These are phyloP conservation scores for Myzus persicae DNA, from an alignment of 1,140 invertebrate genomes.

Conservation along the genomic window DNA sequence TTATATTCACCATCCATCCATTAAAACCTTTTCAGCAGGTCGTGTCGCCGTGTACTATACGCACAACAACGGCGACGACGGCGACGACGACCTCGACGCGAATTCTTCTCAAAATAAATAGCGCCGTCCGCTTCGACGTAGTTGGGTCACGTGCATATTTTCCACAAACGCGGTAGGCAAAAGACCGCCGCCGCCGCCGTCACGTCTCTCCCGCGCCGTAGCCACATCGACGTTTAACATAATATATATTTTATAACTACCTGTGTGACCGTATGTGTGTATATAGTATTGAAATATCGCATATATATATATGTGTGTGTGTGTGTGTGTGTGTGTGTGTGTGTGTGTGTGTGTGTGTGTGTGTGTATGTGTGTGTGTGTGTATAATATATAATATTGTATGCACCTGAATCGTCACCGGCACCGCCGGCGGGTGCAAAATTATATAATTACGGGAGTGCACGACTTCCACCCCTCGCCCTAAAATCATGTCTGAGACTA, in stretches of 20 bases:
- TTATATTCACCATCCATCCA: conserved; percentile 49
- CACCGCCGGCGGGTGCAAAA: not conserved
- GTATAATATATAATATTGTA: not conserved
- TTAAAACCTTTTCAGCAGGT: conserved; percentile 35
- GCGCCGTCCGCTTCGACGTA: not conserved
- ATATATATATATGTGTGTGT: not conserved
- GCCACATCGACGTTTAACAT: not conserved
- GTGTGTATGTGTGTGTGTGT: not conserved
- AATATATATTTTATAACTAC: conserved; percentile 22
- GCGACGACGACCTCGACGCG: not conserved
- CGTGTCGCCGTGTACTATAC: not conserved
- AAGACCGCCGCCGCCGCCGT: not conserved
- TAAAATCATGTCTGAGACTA: not conserved
- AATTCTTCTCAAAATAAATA: conserved; percentile 35
- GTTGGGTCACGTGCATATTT: conserved; percentile 38
- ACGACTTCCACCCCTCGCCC: not conserved
- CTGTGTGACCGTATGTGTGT: not conserved
- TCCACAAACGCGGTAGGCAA: not conserved
- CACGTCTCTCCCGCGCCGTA: not conserved
- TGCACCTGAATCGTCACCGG: not conserved
- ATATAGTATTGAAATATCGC: not conserved
- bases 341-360: too few relatives aligned
- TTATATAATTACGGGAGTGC: not conserved
- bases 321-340: too few relatives aligned
- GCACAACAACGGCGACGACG: not conserved